phyloP scores from a whole-genome alignment of 1,140 invertebrate species.

The Proales similis region DNA sequence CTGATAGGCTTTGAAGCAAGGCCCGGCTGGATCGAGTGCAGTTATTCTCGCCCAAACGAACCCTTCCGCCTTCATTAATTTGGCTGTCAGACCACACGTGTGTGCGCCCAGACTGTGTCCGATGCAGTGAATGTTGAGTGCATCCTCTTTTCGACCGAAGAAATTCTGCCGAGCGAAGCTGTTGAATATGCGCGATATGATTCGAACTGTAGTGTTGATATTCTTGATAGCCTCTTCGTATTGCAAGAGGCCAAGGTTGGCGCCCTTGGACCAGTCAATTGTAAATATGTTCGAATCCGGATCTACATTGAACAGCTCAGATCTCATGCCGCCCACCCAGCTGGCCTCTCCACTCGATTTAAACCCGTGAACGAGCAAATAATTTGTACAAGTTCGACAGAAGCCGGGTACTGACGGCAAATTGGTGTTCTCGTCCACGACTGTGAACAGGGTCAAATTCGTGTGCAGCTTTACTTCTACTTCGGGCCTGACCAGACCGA shows the following conservation, averaged over 20 bases:
- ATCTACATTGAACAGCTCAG: constrained; percentile 1
- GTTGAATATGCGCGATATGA: not conserved
- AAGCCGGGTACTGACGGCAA: too few relatives aligned
- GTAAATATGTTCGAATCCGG: not conserved
- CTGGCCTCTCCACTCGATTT: not conserved
- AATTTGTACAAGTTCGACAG: constrained; percentile 1
- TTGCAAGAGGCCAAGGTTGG: not conserved
- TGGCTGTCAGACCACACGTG: constrained; percentile 16
- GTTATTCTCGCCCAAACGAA: constrained; percentile 38
- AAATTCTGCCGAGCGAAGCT: not conserved
- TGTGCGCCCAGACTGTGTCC: constrained; percentile 35
- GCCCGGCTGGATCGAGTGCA: constrained; percentile 72
- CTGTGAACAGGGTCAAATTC: too few relatives aligned
- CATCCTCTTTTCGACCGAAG: not conserved
- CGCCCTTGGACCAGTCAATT: constrained; percentile 13
- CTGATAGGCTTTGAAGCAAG: constrained; percentile 69
- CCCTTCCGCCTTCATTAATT: not conserved
- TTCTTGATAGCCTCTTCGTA: constrained; percentile 18
- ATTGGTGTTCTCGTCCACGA: too few relatives aligned
- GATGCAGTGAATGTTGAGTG: constrained; percentile 16
- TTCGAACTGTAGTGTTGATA: not conserved
- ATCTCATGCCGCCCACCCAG: constrained; percentile 11
- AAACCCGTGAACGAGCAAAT: constrained; percentile 20
- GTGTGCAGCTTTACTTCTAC: too few relatives aligned
- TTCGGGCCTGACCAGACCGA: too few relatives aligned